A percentile compares a stretch with the other conserved stretches of the same genome.
Evolutionary conservation across 2,888 invertebrate genomes (phyloP).

Genomic region (Nymphalis c-album): DNA sequence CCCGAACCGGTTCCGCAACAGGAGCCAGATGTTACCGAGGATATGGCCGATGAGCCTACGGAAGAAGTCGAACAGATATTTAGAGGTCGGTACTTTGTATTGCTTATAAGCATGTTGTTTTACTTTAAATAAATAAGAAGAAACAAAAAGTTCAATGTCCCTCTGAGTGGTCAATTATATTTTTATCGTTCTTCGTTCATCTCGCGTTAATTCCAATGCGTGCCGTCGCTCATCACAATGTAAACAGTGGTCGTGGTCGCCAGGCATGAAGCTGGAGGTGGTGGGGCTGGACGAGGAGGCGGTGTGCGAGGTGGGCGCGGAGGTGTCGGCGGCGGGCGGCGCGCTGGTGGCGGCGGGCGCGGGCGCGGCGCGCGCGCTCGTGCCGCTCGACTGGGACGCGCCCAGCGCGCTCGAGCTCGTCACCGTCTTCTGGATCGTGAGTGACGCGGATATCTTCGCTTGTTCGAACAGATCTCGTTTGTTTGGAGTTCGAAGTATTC

Average conservation of each 20-base stretch:
- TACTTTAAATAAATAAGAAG: neutral
- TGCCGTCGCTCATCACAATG: no score
- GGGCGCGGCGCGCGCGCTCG: conserved; percentile 57
- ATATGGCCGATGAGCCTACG: conserved; percentile 59
- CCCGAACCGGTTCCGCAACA: conserved; percentile 13
- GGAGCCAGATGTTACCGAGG: conserved; percentile 57
- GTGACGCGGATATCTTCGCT: conserved; percentile 41
- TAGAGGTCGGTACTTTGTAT: conserved; percentile 50
- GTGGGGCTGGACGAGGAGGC: conserved; percentile 77
- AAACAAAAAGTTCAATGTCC: neutral
- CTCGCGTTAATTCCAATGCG: no score
- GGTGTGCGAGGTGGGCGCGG: conserved; percentile 68
- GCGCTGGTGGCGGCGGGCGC: conserved; percentile 56
- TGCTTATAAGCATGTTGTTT: no score
- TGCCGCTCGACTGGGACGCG: conserved; percentile 67
- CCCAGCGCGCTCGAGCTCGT: conserved; percentile 82
- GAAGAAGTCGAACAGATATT: conserved; percentile 74
- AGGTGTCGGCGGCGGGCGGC: conserved; percentile 68
- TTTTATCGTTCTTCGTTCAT: no score
- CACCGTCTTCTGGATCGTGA: conserved; percentile 86
- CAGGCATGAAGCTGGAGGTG: conserved; percentile 72
- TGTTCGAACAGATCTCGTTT: no score
- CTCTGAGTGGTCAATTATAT: no score
- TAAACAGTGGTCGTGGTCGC: neutral
- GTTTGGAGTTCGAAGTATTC: no score